Conservation (phyloP, 2,888 invertebrate species). For the Cephus pygmeus region DNA sequence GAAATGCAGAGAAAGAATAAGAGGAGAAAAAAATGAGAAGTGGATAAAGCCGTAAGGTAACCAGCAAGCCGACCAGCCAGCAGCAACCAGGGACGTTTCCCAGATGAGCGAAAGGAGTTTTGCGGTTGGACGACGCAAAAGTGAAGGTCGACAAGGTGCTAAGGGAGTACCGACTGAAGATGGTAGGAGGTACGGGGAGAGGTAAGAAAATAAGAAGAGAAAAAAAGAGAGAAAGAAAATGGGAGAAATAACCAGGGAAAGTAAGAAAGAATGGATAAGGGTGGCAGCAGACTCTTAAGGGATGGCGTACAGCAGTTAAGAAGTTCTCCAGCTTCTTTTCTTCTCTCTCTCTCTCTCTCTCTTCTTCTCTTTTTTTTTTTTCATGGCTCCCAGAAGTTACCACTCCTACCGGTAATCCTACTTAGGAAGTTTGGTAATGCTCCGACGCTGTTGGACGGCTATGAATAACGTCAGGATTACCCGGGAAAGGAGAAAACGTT, state of each 20-base stretch:
- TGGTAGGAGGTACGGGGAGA: background rate
- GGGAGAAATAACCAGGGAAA: conserved; percentile 3
- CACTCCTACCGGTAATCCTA: conserved; percentile 48
- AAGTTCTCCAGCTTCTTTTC: conserved; percentile 21
- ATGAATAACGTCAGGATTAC: conserved; percentile 55
- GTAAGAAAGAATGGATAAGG: conserved; percentile 22
- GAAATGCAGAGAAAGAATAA: background rate
- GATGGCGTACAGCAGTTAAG: conserved; percentile 21
- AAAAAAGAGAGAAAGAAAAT: conserved; percentile 4
- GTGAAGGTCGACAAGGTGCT: background rate
- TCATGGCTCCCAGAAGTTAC: conserved; percentile 31
- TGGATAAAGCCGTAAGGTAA: background rate
- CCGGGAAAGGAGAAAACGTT: conserved; percentile 11
- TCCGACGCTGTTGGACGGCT: conserved; percentile 33
- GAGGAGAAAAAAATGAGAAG: background rate
- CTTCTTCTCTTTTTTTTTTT: conserved; percentile 15
- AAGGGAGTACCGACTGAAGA: background rate
- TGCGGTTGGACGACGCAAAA: background rate
- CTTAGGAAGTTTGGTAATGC: conserved; percentile 51
- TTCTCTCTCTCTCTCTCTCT: background rate
- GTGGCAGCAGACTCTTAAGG: background rate
- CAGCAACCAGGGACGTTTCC: background rate
- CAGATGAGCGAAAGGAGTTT: background rate
- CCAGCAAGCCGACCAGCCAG: background rate
- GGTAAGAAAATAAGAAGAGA: background rate